Percentiles rank a stretch among this genome's conserved stretches.
These are phyloP conservation scores for Lithobates pipiens DNA, from an alignment of 2,797 vertebrate genomes.

Conservation along the genomic window DNA sequence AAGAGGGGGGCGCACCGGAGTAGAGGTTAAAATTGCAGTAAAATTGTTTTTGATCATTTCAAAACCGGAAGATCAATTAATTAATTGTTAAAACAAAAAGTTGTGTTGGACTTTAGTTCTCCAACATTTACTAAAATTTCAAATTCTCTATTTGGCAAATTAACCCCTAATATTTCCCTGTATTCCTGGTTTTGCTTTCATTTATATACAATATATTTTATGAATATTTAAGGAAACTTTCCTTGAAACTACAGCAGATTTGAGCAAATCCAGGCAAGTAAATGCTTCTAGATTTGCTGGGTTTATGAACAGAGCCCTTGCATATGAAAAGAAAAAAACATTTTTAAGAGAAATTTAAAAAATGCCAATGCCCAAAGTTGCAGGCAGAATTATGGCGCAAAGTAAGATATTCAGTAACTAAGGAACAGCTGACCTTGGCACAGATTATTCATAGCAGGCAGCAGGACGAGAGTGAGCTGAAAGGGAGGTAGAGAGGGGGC, in stretches of 20 bases:
- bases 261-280: not conserved
- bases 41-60: too few relatives aligned
- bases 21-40: too few relatives aligned
- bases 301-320: not conserved
- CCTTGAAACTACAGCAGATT: not conserved
- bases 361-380: not conserved
- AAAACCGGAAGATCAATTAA: too few relatives aligned
- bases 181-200: not conserved
- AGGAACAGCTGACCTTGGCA: constrained; percentile 36
- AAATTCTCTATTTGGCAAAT: too few relatives aligned
- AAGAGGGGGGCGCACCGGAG: too few relatives aligned
- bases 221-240: not conserved
- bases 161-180: not conserved
- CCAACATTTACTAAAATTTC: too few relatives aligned
- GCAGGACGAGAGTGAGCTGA: not conserved
- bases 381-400: not conserved
- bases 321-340: not conserved
- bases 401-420: not conserved
- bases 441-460: constrained; percentile 21
- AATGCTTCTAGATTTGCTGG: not conserved
- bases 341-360: not conserved
- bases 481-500: not conserved
- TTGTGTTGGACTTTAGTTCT: too few relatives aligned
- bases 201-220: not conserved
- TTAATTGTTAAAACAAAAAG: too few relatives aligned